These are phyloP conservation scores for Nannoperca obscura DNA, from an alignment of 2,797 vertebrate genomes.

Conservation along the genomic window DNA sequence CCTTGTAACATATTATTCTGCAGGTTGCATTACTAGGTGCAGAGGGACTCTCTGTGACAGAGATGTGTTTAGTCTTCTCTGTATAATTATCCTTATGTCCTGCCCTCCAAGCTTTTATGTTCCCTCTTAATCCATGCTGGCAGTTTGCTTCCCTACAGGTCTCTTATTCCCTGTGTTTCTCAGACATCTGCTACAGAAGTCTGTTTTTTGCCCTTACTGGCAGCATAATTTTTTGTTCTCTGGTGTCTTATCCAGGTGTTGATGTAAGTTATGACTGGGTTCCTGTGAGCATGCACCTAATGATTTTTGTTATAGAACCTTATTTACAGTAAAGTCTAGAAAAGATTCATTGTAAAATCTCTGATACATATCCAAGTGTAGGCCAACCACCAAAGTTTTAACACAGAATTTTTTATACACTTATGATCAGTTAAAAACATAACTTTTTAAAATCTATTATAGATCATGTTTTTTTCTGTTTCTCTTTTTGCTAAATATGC, in stretches of 20 bases:
- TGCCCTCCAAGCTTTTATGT: slow-evolving; percentile 57
- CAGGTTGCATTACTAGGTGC: slow-evolving; percentile 38
- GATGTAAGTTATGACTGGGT: slow-evolving; percentile 17
- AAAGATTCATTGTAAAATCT: background rate
- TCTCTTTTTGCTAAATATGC: background rate
- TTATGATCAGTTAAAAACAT: background rate
- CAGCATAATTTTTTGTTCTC: slow-evolving; percentile 43
- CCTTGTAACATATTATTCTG: slow-evolving; percentile 35
- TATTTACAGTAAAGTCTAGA: background rate
- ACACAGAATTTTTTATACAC: background rate
- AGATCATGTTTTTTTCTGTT: background rate
- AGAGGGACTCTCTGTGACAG: slow-evolving; percentile 43
- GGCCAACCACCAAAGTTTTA: background rate
- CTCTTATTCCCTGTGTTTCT: slow-evolving; percentile 25
- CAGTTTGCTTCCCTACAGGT: slow-evolving; percentile 49
- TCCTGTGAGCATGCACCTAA: background rate
- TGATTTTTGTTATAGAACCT: background rate
- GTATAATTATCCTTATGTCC: slow-evolving; percentile 57
- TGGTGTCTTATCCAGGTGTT: slow-evolving; percentile 31
- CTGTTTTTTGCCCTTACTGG: slow-evolving; percentile 48
- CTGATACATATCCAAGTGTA: background rate
- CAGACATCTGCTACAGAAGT: slow-evolving; percentile 49
- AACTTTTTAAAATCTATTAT: background rate
- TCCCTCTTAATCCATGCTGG: slow-evolving; percentile 55
- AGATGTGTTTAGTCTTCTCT: slow-evolving; percentile 45